Evolutionary conservation across 1,140 invertebrate genomes (phyloP).

Genomic region (Eupristina koningsbergeri): DNA sequence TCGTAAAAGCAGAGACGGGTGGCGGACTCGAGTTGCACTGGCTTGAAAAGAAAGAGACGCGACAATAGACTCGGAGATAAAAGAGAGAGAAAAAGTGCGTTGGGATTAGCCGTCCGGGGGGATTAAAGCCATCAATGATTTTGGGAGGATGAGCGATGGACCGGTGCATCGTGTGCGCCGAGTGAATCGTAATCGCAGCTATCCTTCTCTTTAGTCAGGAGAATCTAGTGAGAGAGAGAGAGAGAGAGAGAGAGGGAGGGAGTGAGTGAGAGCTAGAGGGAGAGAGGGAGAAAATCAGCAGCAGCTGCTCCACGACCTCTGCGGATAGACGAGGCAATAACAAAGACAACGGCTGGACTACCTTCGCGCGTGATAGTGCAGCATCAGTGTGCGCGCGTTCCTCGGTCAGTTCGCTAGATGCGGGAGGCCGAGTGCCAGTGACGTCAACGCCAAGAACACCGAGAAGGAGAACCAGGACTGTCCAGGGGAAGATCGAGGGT

Average conservation of each 20-base stretch:
- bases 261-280: neutral
- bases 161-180: neutral
- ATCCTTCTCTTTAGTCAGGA: neutral
- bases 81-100: neutral
- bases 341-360: neutral
- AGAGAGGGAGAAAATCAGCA: neutral
- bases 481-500: neutral
- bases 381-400: slow-evolving; percentile 19
- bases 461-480: neutral
- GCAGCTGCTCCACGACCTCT: slow-evolving; percentile 22
- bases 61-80: neutral
- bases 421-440: slow-evolving; percentile 45
- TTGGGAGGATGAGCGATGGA: neutral
- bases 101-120: too few relatives aligned
- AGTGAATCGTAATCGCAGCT: slow-evolving; percentile 9
- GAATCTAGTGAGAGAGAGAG: neutral
- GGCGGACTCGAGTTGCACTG: neutral
- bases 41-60: neutral
- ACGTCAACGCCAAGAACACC: slow-evolving; percentile 15
- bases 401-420: slow-evolving; percentile 36
- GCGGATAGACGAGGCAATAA: slow-evolving; percentile 5
- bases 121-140: neutral
- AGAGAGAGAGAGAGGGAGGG: too few relatives aligned
- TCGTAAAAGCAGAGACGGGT: too few relatives aligned
- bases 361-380: slow-evolving; percentile 16